Conservation (phyloP, 2,113 vertebrate genomes). For the Odontesthes bonariensis region DNA sequence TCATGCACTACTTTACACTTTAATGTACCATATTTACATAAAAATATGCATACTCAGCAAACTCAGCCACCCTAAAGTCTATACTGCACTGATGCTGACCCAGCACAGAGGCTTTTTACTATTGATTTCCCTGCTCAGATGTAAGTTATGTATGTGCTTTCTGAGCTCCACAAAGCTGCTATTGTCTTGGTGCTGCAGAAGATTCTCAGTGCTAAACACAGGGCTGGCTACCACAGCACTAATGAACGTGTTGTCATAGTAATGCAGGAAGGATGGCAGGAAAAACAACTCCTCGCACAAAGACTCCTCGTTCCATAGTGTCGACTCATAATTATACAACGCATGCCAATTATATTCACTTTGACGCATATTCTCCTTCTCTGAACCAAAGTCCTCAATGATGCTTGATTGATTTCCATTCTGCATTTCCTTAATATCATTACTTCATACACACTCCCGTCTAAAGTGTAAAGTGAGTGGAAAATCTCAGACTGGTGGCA, state of each 20-base stretch:
- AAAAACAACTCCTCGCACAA: conserved; percentile 75
- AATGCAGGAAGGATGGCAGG: conserved; percentile 76
- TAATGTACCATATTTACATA: conserved; percentile 17
- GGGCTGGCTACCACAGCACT: conserved; percentile 69
- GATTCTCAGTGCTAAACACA: conserved; percentile 66
- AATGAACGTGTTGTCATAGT: conserved; percentile 86
- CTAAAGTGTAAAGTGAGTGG: conserved; percentile 40
- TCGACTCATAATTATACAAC: conserved; percentile 63
- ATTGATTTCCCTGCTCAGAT: conserved; percentile 62
- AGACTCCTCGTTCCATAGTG: conserved; percentile 60
- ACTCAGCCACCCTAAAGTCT: conserved; percentile 44
- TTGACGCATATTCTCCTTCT: conserved; percentile 30
- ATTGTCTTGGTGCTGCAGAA: conserved; percentile 75
- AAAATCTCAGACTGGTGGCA: conserved; percentile 26
- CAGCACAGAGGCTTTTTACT: conserved; percentile 35
- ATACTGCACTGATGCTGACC: conserved; percentile 55
- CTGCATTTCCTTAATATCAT: conserved; percentile 13
- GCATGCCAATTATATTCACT: conserved; percentile 35
- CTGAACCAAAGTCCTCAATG: conserved; percentile 20
- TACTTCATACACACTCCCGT: conserved; percentile 21
- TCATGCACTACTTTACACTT: conserved; percentile 2
- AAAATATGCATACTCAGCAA: conserved; percentile 42
- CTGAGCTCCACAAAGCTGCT: conserved; percentile 61
- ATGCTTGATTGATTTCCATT: conserved; percentile 30
- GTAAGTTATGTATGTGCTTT: conserved; percentile 52